phyloP scores from a whole-genome alignment of 2,113 vertebrate species.

The Phocoena sinus region DNA sequence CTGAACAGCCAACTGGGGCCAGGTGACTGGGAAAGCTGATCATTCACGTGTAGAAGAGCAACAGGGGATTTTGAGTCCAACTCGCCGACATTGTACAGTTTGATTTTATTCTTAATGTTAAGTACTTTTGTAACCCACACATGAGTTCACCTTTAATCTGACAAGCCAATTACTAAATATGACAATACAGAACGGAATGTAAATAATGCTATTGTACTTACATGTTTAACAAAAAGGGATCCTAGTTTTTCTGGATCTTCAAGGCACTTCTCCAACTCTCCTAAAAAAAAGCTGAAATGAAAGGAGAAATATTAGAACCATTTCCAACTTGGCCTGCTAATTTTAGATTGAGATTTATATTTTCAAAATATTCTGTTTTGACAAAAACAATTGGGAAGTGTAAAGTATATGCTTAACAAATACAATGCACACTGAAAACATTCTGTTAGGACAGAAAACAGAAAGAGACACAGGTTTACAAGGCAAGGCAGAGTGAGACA shows the following conservation, averaged over 20 bases:
- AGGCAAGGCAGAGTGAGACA: background rate
- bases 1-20: background rate
- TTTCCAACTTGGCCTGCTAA: background rate
- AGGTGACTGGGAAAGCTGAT: background rate
- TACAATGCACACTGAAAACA: background rate
- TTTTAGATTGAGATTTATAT: background rate
- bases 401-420: background rate
- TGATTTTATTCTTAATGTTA: background rate
- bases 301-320: background rate
- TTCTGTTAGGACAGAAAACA: background rate
- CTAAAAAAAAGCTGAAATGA: constrained; percentile 91
- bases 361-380: background rate
- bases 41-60: fast-evolving
- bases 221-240: constrained; percentile 95
- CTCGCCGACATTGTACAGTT: fast-evolving
- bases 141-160: background rate
- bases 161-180: background rate
- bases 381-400: background rate
- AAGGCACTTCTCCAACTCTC: constrained; percentile 97
- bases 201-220: constrained; percentile 70
- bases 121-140: background rate
- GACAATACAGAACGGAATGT: background rate
- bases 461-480: background rate
- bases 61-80: background rate
- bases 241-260: constrained; percentile 96